Conservation (phyloP, 2,888 invertebrate species). For the Polia nebulosa region DNA sequence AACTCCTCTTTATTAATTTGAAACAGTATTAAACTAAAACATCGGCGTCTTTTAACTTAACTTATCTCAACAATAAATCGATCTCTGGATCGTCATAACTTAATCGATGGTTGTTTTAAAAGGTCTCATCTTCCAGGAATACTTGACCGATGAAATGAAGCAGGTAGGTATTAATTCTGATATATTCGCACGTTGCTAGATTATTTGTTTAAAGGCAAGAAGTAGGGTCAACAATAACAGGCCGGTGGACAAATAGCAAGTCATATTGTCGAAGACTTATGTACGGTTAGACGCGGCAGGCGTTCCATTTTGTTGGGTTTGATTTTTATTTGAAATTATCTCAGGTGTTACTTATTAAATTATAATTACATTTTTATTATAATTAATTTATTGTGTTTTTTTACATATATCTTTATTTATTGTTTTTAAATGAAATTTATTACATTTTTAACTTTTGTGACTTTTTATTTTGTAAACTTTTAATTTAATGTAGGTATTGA, state of each 20-base stretch:
- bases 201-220: slow-evolving; percentile 83
- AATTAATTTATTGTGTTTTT: no score
- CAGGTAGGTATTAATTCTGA: slow-evolving; percentile 71
- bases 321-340: not conserved
- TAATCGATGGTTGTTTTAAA: slow-evolving; percentile 43
- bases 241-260: slow-evolving; percentile 85
- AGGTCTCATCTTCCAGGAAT: slow-evolving; percentile 55
- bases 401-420: no score
- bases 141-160: slow-evolving; percentile 58
- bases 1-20: slow-evolving; percentile 2
- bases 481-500: no score
- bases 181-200: slow-evolving; percentile 80
- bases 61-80: slow-evolving; percentile 31
- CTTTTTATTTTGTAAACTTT: no score
- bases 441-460: no score
- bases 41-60: slow-evolving; percentile 28
- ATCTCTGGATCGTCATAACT: slow-evolving; percentile 30
- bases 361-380: no score
- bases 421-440: no score
- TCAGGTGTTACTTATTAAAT: no score
- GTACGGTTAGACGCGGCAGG: slow-evolving; percentile 68
- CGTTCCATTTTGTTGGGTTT: slow-evolving; percentile 4
- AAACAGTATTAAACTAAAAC: slow-evolving; percentile 21
- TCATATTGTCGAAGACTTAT: slow-evolving; percentile 79
- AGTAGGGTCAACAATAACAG: slow-evolving; percentile 81